These are phyloP conservation scores for Thumatha senex DNA, from an alignment of 2,888 invertebrate species.

Conservation along the genomic window DNA sequence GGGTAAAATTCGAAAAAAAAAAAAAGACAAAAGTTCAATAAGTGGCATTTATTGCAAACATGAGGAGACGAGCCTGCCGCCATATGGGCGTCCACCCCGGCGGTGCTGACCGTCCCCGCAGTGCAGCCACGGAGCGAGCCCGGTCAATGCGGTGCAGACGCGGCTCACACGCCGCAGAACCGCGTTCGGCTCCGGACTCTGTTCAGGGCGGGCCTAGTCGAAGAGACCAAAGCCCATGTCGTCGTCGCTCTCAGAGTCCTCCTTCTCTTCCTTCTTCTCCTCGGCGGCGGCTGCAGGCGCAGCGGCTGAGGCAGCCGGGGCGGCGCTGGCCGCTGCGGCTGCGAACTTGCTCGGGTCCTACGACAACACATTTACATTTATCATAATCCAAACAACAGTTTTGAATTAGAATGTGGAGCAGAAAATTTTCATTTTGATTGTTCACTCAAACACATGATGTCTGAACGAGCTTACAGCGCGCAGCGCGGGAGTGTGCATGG, in stretches of 20 bases:
- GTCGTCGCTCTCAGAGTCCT: conserved; percentile 93
- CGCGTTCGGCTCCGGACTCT: conserved; percentile 21
- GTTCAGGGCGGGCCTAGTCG: conserved; percentile 83
- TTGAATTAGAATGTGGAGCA: no score
- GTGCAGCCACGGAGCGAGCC: conserved; percentile 24
- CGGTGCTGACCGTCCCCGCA: conserved; percentile 56
- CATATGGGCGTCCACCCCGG: conserved; percentile 76
- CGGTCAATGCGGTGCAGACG: conserved; percentile 8
- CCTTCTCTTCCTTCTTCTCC: conserved; percentile 91
- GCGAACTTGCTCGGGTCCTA: conserved; percentile 98
- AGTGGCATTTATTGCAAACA: conserved; percentile 61
- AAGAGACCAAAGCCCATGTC: conserved; percentile 99
- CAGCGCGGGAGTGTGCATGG: no score
- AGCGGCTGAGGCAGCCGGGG: conserved; percentile 87
- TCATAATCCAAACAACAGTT: no score
- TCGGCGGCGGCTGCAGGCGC: conserved; percentile 86
- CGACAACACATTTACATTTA: conserved; percentile 8
- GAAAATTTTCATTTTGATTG: no score
- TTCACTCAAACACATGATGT: no score
- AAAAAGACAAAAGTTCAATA: no score
- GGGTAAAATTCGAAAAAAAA: no score
- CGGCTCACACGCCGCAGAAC: conserved; percentile 37
- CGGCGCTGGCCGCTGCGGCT: conserved; percentile 78
- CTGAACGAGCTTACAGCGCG: no score
- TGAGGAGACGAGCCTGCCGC: conserved; percentile 56